A percentile compares a stretch with the other conserved stretches of the same genome.
Conservation (phyloP, 2,888 invertebrate genomes). For the Andrena bucephala region DNA sequence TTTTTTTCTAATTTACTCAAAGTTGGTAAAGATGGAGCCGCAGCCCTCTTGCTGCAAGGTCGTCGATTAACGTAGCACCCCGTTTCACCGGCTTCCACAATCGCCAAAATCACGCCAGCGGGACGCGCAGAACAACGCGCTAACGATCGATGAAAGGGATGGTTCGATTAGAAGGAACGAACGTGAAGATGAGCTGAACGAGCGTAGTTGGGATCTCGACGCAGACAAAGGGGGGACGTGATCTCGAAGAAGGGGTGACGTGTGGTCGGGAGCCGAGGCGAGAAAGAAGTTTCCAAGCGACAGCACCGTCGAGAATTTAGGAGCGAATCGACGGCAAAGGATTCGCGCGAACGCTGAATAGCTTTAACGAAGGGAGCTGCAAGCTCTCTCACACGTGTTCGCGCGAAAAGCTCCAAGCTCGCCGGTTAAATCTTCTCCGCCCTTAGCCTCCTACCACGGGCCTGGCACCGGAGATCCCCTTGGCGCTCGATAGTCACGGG, state of each 20-base stretch:
- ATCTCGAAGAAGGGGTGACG: background rate
- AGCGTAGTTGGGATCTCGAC: background rate
- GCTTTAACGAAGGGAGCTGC: conserved; percentile 67
- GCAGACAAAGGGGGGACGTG: background rate
- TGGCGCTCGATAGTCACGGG: conserved; percentile 34
- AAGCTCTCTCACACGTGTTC: conserved; percentile 17
- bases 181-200: background rate
- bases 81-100: background rate
- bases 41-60: too few species aligned
- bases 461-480: conserved; percentile 18
- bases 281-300: conserved; percentile 33
- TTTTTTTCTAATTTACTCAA: too few species aligned
- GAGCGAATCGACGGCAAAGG: conserved; percentile 51
- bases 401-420: conserved; percentile 5
- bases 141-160: background rate
- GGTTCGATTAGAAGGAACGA: conserved; percentile 1
- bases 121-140: background rate
- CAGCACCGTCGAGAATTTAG: conserved; percentile 38
- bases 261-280: background rate
- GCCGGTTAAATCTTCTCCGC: conserved; percentile 27
- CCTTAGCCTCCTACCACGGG: conserved; percentile 17
- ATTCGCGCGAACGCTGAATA: conserved; percentile 60
- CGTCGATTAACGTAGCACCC: too few species aligned
- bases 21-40: too few species aligned
- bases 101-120: background rate